These are phyloP conservation scores for Ferrisia virgata DNA, from an alignment of 2,888 invertebrate genomes.

Conservation along the genomic window DNA sequence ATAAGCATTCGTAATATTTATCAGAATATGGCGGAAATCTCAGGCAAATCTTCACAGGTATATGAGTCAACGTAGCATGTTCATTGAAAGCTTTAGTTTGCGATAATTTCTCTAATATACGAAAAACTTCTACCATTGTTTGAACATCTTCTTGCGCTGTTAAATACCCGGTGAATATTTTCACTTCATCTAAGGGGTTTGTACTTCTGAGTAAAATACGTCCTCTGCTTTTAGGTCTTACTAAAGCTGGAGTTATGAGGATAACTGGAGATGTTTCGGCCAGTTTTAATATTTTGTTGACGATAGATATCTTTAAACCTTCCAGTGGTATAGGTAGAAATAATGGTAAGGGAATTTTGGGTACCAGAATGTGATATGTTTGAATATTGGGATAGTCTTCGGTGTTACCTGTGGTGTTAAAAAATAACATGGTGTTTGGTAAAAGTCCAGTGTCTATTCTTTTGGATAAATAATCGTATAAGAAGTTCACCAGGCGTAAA, in stretches of 20 bases:
- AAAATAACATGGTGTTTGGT: slow-evolving; percentile 71
- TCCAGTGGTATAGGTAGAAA: not conserved
- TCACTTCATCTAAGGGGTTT: not conserved
- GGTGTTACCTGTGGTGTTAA: slow-evolving; percentile 51
- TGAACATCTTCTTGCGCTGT: not conserved
- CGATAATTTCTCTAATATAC: not conserved
- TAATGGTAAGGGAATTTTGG: not conserved
- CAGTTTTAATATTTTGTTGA: not conserved
- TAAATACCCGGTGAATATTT: slow-evolving; percentile 16
- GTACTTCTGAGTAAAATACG: not conserved
- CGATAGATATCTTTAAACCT: not conserved
- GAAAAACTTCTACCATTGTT: not conserved
- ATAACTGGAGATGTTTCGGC: slow-evolving; percentile 47
- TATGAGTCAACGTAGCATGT: not conserved
- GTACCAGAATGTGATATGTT: not conserved
- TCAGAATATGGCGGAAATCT: not conserved
- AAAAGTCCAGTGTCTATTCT: not conserved
- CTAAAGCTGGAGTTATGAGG: slow-evolving; percentile 51
- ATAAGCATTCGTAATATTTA: slow-evolving; percentile 8
- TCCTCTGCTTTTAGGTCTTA: slow-evolving; percentile 54
- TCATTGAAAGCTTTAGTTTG: not conserved
- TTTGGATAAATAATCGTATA: slow-evolving; percentile 1
- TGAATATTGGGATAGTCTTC: slow-evolving; percentile 52
- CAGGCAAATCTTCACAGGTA: not conserved
- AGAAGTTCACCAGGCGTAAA: not conserved